These are phyloP conservation scores for Xiphophorus maculatus DNA, from an alignment of 2,113 vertebrate species.

Conservation along the genomic window DNA sequence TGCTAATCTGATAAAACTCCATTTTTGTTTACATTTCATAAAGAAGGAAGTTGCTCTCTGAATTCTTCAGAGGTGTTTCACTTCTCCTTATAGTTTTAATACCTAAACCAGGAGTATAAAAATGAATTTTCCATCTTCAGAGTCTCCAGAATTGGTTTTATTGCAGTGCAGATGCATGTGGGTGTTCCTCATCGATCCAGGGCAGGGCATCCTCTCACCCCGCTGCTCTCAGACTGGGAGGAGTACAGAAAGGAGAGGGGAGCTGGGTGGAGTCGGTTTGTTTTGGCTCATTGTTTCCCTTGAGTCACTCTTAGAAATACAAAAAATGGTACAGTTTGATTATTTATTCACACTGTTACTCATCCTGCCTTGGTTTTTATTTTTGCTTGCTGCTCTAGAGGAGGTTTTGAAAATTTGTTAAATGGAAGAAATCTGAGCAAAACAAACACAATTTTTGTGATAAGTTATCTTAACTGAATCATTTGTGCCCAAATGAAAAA, in stretches of 20 bases:
- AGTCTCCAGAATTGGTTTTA: not conserved
- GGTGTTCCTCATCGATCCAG: constrained; percentile 26
- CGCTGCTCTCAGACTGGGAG: constrained; percentile 2
- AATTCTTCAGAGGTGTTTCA: no score
- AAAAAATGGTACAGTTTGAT: accelerated
- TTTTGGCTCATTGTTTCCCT: constrained; percentile 55
- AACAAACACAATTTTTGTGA: no score
- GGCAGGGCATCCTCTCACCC: constrained; percentile 18
- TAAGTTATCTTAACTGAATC: not conserved
- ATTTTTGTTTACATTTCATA: no score
- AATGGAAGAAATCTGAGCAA: no score
- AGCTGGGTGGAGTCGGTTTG: constrained; percentile 9
- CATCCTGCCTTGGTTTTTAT: not conserved
- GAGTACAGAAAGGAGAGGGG: constrained; percentile 15
- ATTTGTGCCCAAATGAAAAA: no score
- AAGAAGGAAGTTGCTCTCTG: no score
- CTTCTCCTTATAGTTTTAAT: no score
- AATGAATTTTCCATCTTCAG: no score
- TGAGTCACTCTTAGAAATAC: constrained; percentile 25
- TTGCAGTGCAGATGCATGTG: not conserved
- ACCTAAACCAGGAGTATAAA: no score
- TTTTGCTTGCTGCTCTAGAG: not conserved
- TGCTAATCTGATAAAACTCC: no score
- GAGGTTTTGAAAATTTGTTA: not conserved
- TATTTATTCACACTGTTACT: not conserved